Conservation (phyloP, 1,140 invertebrate genomes). For the Panulirus ornatus region DNA sequence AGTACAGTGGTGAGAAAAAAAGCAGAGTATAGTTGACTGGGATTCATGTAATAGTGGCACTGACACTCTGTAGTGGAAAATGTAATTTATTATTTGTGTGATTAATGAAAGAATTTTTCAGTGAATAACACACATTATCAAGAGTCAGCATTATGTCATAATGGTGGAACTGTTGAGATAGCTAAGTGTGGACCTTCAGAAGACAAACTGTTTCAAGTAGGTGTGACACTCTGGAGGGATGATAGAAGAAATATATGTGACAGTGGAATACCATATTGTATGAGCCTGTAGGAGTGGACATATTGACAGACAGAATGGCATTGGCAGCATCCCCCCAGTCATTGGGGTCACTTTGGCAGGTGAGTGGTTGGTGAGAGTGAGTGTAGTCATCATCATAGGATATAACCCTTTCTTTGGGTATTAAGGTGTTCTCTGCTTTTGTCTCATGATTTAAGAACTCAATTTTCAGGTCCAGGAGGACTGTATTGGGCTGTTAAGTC, state of each 20-base stretch:
- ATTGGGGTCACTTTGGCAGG: conserved; percentile 1
- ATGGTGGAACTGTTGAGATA: background rate
- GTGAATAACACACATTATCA: background rate
- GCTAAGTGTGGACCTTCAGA: background rate
- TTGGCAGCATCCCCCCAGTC: background rate
- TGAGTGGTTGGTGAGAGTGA: background rate
- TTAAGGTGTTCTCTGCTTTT: background rate
- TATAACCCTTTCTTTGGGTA: background rate
- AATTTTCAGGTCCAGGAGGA: background rate
- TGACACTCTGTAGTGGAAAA: too few relatives aligned
- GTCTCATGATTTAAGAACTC: background rate
- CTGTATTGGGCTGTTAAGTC: background rate
- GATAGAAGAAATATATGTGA: background rate
- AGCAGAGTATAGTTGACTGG: too few relatives aligned
- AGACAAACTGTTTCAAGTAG: background rate
- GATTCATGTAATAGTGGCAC: too few relatives aligned
- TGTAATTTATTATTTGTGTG: too few relatives aligned
- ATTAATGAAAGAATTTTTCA: background rate
- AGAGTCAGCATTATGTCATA: background rate
- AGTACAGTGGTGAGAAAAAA: too few relatives aligned
- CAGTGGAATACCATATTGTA: background rate
- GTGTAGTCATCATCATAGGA: background rate
- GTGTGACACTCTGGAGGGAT: background rate
- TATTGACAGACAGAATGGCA: background rate
- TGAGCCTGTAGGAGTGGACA: background rate